Evolutionary conservation across 2,888 invertebrate genomes (phyloP).

Genomic region (Diadegma fenestrale): DNA sequence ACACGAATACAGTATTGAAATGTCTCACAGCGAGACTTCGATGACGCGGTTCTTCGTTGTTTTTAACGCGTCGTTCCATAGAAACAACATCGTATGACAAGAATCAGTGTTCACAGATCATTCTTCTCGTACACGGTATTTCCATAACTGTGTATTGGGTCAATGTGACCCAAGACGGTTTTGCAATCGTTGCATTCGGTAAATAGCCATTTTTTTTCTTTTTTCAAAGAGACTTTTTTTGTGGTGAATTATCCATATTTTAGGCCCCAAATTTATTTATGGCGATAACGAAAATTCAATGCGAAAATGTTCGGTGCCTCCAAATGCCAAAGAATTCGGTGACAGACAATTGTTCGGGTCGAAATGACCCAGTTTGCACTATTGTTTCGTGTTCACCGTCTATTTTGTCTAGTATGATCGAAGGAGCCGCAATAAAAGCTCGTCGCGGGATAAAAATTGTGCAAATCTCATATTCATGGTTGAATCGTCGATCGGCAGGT

Average conservation of each 20-base stretch:
- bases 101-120: neutral
- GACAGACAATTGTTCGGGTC: neutral
- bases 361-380: neutral
- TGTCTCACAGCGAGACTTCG: neutral
- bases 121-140: too few relatives aligned
- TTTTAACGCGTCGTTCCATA: neutral
- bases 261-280: too few relatives aligned
- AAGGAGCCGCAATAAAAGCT: neutral
- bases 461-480: conserved; percentile 47
- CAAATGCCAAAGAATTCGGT: too few relatives aligned
- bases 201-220: too few relatives aligned
- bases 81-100: neutral
- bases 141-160: too few relatives aligned
- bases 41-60: neutral
- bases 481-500: conserved; percentile 12
- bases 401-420: neutral
- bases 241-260: too few relatives aligned
- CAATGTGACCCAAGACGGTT: too few relatives aligned
- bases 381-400: neutral
- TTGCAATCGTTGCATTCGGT: too few relatives aligned
- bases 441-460: neutral
- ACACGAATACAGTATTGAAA: neutral
- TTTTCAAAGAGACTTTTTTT: too few relatives aligned
- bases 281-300: too few relatives aligned
- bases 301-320: too few relatives aligned